Conservation (phyloP, 1,140 invertebrate species). For the Zaprionus vittiger region DNA sequence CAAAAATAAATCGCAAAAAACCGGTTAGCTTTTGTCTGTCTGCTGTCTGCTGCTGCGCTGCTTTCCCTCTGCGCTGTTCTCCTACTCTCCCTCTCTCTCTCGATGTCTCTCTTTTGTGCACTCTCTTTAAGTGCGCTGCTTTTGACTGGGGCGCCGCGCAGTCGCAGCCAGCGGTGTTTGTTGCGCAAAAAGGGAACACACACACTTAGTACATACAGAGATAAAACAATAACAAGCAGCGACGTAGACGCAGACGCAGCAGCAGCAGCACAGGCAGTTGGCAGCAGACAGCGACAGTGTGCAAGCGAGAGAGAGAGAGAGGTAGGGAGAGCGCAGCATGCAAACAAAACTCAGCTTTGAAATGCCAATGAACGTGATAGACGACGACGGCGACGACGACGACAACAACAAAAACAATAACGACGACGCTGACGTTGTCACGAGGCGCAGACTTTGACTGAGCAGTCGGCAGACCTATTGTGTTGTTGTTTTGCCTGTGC, state of each 20-base stretch:
- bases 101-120: background rate
- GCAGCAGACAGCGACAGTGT: conserved; percentile 10
- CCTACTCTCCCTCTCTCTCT: no score
- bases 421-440: conserved; percentile 49
- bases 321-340: conserved; percentile 48
- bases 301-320: conserved; percentile 16
- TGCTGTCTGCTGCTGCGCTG: conserved; percentile 41
- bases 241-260: conserved; percentile 18
- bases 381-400: conserved; percentile 30
- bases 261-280: conserved; percentile 4
- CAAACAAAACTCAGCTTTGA: conserved; percentile 63
- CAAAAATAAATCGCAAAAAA: conserved; percentile 81
- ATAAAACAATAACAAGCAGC: conserved; percentile 53
- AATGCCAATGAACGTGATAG: conserved; percentile 67
- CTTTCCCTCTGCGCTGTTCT: conserved; percentile 4
- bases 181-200: conserved; percentile 63
- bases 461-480: conserved; percentile 50
- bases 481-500: conserved; percentile 13
- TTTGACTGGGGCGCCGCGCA: conserved; percentile 52
- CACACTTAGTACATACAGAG: conserved; percentile 21
- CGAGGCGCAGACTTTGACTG: conserved; percentile 49
- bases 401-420: conserved; percentile 13
- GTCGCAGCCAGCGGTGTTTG: conserved; percentile 68
- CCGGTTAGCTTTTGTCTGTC: conserved; percentile 68
- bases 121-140: conserved; percentile 14